Evolutionary conservation across 2,113 vertebrate species (phyloP).

Genomic region (Ceyx margarethae): DNA sequence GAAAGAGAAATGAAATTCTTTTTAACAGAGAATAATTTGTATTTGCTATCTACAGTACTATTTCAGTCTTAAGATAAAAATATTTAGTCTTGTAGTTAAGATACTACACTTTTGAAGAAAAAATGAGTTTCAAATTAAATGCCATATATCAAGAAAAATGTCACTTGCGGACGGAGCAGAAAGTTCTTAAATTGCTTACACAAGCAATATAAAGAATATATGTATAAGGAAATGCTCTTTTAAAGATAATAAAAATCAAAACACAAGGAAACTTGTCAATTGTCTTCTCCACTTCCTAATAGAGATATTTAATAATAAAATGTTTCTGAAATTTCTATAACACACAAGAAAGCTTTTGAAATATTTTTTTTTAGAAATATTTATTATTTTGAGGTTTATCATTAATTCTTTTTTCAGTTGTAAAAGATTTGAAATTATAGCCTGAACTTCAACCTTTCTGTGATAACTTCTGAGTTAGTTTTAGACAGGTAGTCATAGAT

Average conservation of each 20-base stretch:
- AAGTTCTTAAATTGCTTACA: background rate
- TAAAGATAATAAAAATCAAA: background rate
- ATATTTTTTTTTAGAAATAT: background rate
- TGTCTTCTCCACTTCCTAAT: background rate
- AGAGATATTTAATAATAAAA: background rate
- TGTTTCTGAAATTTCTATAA: accelerated
- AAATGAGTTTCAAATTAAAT: background rate
- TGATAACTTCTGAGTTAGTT: constrained; percentile 46
- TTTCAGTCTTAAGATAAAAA: background rate
- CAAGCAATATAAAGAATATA: background rate
- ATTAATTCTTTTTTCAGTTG: background rate
- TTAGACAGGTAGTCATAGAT: constrained; percentile 65
- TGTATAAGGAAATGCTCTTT: background rate
- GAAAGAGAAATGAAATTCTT: background rate
- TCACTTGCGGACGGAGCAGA: background rate
- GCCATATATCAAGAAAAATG: background rate
- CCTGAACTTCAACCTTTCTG: constrained; percentile 54
- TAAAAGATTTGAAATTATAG: constrained; percentile 34
- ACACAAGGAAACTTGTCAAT: accelerated
- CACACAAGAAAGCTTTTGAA: background rate
- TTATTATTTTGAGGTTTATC: background rate
- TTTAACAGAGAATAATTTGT: background rate
- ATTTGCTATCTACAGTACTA: background rate
- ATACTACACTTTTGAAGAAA: background rate
- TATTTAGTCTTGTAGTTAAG: background rate